A percentile compares a stretch with the other conserved stretches of the same genome.
These are phyloP conservation scores for Zelleria hepariella DNA, from an alignment of 2,888 invertebrate species.

Conservation along the genomic window DNA sequence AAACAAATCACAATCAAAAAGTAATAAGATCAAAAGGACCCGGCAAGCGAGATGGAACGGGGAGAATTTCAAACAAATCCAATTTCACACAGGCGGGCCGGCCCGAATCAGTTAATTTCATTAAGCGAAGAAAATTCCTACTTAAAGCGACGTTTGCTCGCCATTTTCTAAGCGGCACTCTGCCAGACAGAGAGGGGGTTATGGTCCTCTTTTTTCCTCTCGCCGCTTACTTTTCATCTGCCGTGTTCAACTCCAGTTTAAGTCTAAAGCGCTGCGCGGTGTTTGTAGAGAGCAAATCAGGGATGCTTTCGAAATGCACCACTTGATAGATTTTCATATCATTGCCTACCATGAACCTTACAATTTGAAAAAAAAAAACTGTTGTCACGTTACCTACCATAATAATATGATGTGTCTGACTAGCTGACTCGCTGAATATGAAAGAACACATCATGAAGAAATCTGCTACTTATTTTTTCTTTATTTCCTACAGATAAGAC, in stretches of 20 bases:
- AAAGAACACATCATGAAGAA: no score
- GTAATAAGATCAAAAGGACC: neutral
- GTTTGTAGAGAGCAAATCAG: no score
- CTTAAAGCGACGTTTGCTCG: conserved; percentile 36
- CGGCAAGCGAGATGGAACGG: neutral
- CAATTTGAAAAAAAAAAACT: no score
- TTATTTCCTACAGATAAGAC: no score
- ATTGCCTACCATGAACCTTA: no score
- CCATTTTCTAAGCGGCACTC: conserved; percentile 21
- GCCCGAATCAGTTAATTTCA: conserved; percentile 25
- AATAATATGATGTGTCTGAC: no score
- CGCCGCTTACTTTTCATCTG: neutral
- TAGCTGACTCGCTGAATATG: no score
- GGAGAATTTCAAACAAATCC: neutral
- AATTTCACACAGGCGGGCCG: neutral
- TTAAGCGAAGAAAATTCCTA: conserved; percentile 29
- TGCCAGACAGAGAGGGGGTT: conserved; percentile 18
- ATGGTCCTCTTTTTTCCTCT: conserved; percentile 23
- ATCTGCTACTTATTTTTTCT: no score
- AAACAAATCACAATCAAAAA: neutral
- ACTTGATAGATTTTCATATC: no score
- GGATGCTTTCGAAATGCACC: no score
- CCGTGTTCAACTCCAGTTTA: neutral
- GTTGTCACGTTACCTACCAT: no score
- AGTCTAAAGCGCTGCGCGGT: neutral